Evolutionary conservation across 2,113 vertebrate species (phyloP).

Genomic region (Indri indri): DNA sequence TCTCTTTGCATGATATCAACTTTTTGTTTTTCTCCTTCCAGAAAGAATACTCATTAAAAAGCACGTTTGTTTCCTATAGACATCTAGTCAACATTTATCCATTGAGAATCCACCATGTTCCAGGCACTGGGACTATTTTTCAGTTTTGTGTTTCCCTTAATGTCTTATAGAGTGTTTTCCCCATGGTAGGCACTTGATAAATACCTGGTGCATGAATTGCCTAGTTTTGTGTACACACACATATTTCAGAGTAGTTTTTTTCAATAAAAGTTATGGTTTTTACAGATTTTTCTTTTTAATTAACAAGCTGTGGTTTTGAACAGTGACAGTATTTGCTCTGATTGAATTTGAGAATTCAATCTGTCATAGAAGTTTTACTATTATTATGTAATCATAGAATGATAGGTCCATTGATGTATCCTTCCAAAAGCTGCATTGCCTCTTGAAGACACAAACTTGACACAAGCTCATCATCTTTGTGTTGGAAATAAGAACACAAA

Average conservation of each 20-base stretch:
- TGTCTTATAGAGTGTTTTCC: neutral
- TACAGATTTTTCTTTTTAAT: neutral
- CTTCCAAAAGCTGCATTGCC: neutral
- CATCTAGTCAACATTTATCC: neutral
- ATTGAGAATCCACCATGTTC: neutral
- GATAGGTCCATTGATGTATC: neutral
- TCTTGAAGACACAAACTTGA: neutral
- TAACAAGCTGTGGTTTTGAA: neutral
- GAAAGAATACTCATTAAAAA: neutral
- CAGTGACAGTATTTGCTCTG: neutral
- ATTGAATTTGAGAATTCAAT: neutral
- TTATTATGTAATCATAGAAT: neutral
- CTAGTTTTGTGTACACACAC: neutral
- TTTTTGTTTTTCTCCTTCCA: neutral
- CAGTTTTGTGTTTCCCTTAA: neutral
- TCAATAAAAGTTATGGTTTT: neutral
- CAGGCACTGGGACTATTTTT: neutral
- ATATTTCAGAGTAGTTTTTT: neutral
- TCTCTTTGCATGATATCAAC: neutral
- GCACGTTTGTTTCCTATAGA: neutral
- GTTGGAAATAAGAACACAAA: neutral
- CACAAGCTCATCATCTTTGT: neutral
- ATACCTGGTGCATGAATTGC: neutral
- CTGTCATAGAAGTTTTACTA: neutral
- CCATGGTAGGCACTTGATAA: neutral